Evolutionary conservation across 2,888 invertebrate species (phyloP).

Genomic region (Himalopsyche tibetana): DNA sequence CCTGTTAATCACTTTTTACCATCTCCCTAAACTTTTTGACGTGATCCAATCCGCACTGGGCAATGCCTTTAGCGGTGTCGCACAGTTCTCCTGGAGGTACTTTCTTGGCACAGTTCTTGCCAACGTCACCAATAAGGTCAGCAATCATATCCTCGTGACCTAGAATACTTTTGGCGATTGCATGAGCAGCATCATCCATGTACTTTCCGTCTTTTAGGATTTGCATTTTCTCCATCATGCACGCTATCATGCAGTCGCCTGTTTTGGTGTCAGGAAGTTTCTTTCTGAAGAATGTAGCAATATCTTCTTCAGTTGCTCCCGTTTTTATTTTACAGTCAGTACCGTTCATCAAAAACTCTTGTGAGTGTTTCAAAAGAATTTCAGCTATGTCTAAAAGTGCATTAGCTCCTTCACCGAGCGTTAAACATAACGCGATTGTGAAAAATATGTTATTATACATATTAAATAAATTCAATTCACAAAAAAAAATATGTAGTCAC

Average conservation of each 20-base stretch:
- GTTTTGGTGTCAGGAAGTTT: constrained; percentile 73
- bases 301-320: constrained; percentile 74
- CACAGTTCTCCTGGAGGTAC: constrained; percentile 51
- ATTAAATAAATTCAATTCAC: background rate
- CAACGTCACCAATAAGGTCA: constrained; percentile 53
- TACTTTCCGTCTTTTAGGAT: constrained; percentile 75
- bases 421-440: background rate
- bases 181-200: constrained; percentile 44
- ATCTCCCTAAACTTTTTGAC: constrained; percentile 55
- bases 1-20: constrained; percentile 45
- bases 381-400: constrained; percentile 54
- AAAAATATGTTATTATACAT: constrained; percentile 9
- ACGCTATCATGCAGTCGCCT: constrained; percentile 75
- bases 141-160: constrained; percentile 58
- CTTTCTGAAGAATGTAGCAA: constrained; percentile 75
- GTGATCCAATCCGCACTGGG: constrained; percentile 52
- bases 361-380: constrained; percentile 49
- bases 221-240: constrained; percentile 76
- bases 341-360: constrained; percentile 56
- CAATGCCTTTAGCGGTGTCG: constrained; percentile 44
- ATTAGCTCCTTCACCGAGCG: background rate
- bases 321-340: constrained; percentile 73
- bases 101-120: constrained; percentile 55
- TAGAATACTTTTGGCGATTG: constrained; percentile 47
- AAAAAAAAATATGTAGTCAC: background rate